Evolutionary conservation across 1,140 invertebrate genomes (phyloP).

Genomic region (Steinernema khuongi): DNA sequence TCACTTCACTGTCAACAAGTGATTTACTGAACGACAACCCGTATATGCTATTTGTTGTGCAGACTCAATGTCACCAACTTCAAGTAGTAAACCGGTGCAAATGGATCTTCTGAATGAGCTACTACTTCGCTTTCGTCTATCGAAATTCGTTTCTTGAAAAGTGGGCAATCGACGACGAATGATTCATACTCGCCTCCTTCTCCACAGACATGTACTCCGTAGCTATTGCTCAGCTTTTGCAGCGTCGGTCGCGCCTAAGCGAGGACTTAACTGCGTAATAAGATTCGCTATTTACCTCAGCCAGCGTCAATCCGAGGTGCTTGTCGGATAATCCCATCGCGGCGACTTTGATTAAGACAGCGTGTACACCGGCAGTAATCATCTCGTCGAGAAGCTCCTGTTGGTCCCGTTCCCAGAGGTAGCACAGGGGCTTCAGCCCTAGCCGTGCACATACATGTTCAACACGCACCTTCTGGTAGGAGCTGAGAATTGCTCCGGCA

Average conservation of each 20-base stretch:
- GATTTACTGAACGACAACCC: conserved; percentile 4
- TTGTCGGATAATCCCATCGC: conserved; percentile 70
- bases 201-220: conserved; percentile 91
- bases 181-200: conserved; percentile 99
- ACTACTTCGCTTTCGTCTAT: conserved; percentile 81
- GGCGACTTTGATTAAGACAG: conserved; percentile 83
- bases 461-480: conserved; percentile 91
- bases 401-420: conserved; percentile 89
- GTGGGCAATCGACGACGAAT: conserved; percentile 89
- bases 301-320: conserved; percentile 79
- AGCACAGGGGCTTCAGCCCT: conserved; percentile 78
- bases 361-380: conserved; percentile 83
- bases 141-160: conserved; percentile 81
- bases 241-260: conserved; percentile 67
- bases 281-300: conserved; percentile 66
- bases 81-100: conserved; percentile 85
- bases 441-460: conserved; percentile 94
- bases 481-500: conserved; percentile 90
- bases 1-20: too few species aligned
- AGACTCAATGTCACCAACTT: conserved; percentile 74
- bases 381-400: conserved; percentile 89
- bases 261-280: conserved; percentile 32
- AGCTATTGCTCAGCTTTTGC: conserved; percentile 66
- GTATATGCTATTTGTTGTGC: conserved; percentile 51
- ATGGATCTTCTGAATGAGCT: conserved; percentile 79